Evolutionary conservation across 1,140 invertebrate species (phyloP).

Genomic region (Heliconius eleuchia): DNA sequence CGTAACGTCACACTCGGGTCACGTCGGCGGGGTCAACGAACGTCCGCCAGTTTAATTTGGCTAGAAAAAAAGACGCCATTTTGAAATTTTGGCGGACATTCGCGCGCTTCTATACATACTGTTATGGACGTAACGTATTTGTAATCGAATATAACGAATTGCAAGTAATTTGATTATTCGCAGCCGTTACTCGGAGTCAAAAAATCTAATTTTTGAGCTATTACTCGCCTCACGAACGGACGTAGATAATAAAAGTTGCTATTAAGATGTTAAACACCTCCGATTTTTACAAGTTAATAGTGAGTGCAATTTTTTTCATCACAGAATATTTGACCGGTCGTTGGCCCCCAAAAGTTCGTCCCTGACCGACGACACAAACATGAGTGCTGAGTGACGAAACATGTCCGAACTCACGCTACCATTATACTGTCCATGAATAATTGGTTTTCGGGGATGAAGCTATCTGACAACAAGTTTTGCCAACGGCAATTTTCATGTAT

Average conservation of each 20-base stretch:
- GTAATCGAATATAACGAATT: constrained; percentile 33
- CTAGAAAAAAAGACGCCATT: constrained; percentile 65
- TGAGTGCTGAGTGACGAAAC: constrained; percentile 42
- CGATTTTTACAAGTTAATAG: constrained; percentile 32
- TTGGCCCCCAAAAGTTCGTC: constrained; percentile 56
- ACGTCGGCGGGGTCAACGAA: constrained; percentile 68
- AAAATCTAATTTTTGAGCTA: constrained; percentile 25
- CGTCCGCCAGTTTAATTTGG: constrained; percentile 75
- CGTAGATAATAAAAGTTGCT: constrained; percentile 30
- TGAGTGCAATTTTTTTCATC: constrained; percentile 44
- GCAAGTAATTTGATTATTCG: constrained; percentile 29
- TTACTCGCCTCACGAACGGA: constrained; percentile 27
- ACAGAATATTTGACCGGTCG: constrained; percentile 67
- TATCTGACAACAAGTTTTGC: constrained; percentile 38
- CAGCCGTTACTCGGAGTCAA: constrained; percentile 25
- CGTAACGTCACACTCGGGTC: constrained; percentile 62
- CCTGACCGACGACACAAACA: constrained; percentile 46
- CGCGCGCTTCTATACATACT: constrained; percentile 46
- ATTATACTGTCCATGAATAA: constrained; percentile 47
- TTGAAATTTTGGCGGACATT: constrained; percentile 53
- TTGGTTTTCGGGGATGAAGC: constrained; percentile 42
- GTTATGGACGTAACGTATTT: constrained; percentile 28
- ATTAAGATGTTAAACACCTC: constrained; percentile 31
- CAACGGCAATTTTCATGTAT: constrained; percentile 21
- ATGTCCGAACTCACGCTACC: constrained; percentile 28